Base-by-base conservation (phyloP, 2,888 invertebrate genomes). In the Polydesmus complanatus region DNA sequence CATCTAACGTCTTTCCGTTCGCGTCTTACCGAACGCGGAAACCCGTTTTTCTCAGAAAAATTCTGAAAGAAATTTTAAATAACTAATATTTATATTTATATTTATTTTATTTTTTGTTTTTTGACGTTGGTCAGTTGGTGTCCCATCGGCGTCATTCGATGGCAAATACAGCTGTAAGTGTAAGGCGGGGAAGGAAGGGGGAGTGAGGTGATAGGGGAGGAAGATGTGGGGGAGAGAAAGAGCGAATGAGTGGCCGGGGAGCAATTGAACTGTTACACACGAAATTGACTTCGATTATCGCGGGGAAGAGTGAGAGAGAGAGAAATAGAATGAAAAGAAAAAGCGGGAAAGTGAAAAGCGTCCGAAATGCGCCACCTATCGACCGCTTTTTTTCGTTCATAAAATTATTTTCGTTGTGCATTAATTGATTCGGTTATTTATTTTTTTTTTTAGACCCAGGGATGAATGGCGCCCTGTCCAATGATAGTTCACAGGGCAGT, bases 401-500 rank as follows among this genome's bases (percentile, higher is more conserved):
- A 37, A 37, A 37, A 8, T 37, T 37, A 37, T 37, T 37, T 37
- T 37, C 37, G 8, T 37, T 37, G 37, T 14, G 14, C 11, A 21
- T 54, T 54, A 54, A 54, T 25, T 23, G 18, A 14, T 57, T 49
- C n/a, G 3, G 48, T 60, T 27, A 21, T 52, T 27, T 52, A 27
- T 37, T 63, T 60, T 62, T 65, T 62, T 22, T 78, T 77, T 1
- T 74, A 81, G 81, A 81, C 75, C 78, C 78, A 64, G 81, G 81
- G 65, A 77, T 78, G 62, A 81, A 81, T 67, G 81, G 80, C 56
- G 81, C 82, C 66, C 75, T 81, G 65, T 82, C 81, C 68, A 81
- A 80, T 55, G 81, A 82, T 68, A 81, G 81, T 62, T 77, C 80
- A 65, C 81, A 81, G 70, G 75, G 75, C 65, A 81, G 81, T 70